Percentiles rank a stretch among this genome's conserved stretches.
These are phyloP conservation scores for Pseudomyrmex flavicornis DNA, from an alignment of 1,140 invertebrate species.

Conservation along the genomic window DNA sequence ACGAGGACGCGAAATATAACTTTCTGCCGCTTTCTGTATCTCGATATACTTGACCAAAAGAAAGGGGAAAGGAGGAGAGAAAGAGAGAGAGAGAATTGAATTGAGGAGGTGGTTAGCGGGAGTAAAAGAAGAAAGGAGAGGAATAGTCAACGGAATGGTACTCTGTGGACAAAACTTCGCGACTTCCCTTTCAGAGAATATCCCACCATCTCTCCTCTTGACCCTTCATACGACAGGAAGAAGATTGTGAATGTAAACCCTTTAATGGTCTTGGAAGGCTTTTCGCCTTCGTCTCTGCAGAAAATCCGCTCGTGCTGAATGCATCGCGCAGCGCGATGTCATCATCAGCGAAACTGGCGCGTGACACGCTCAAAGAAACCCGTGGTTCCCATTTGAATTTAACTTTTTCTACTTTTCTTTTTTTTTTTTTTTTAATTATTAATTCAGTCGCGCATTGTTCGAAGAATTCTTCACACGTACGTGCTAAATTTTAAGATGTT, in stretches of 20 bases:
- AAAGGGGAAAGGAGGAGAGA: not conserved
- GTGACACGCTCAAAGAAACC: not conserved
- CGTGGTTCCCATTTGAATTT: not conserved
- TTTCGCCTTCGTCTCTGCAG: constrained; percentile 62
- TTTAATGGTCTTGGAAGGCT: constrained; percentile 79
- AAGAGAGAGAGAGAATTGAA: constrained; percentile 46
- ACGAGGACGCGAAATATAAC: constrained; percentile 56
- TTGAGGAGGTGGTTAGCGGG: constrained; percentile 23
- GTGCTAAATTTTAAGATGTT: not conserved
- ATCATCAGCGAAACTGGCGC: constrained; percentile 16
- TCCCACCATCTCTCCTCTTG: constrained; percentile 71
- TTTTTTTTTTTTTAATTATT: not conserved
- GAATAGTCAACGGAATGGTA: constrained; percentile 66
- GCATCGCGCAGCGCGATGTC: constrained; percentile 2
- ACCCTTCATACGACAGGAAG: constrained; percentile 74
- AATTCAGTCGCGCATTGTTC: not conserved
- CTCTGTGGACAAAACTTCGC: constrained; percentile 74
- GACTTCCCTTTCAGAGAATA: constrained; percentile 73
- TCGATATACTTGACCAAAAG: constrained; percentile 12
- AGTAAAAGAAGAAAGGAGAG: not conserved
- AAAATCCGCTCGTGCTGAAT: constrained; percentile 22
- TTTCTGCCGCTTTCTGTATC: constrained; percentile 34
- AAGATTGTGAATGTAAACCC: constrained; percentile 77
- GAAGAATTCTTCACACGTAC: not conserved
- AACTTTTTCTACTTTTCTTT: too few relatives aligned